A percentile compares a stretch with the other conserved stretches of the same genome.
These are phyloP conservation scores for Gastracanthus pulcherrimus DNA, from an alignment of 2,888 invertebrate species.

Conservation along the genomic window DNA sequence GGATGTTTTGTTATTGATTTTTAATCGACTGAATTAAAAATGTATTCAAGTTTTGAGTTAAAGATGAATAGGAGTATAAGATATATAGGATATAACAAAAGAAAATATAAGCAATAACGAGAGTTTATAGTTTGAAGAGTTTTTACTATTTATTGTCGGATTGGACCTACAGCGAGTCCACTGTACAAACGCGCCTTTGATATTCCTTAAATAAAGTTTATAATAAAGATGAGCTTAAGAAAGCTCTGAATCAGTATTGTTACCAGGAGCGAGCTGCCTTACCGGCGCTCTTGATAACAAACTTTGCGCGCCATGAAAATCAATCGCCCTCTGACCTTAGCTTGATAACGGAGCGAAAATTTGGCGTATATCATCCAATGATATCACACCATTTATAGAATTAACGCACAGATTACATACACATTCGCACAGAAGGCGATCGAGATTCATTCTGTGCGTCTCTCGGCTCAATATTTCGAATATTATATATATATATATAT, in stretches of 20 bases:
- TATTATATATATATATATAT: background rate
- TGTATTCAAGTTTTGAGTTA: too few relatives aligned
- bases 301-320: conserved; percentile 24
- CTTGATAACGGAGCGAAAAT: background rate
- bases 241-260: background rate
- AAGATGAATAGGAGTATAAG: background rate
- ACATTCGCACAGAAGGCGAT: conserved; percentile 36
- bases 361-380: conserved; percentile 10
- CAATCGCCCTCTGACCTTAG: conserved; percentile 44
- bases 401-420: background rate
- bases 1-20: too few relatives aligned
- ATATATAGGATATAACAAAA: background rate
- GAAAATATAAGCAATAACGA: background rate
- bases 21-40: too few relatives aligned
- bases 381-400: background rate
- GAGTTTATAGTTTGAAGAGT: conserved; percentile 20
- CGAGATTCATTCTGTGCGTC: conserved; percentile 37
- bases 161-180: conserved; percentile 37
- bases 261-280: conserved; percentile 13
- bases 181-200: conserved; percentile 45
- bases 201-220: conserved; percentile 22
- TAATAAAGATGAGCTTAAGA: background rate
- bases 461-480: background rate
- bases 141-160: conserved; percentile 49
- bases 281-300: background rate